Evolutionary conservation across 2,888 invertebrate genomes (phyloP), one percentile per base, ranked within the genome.

Genomic region (Orthosia cruda): DNA sequence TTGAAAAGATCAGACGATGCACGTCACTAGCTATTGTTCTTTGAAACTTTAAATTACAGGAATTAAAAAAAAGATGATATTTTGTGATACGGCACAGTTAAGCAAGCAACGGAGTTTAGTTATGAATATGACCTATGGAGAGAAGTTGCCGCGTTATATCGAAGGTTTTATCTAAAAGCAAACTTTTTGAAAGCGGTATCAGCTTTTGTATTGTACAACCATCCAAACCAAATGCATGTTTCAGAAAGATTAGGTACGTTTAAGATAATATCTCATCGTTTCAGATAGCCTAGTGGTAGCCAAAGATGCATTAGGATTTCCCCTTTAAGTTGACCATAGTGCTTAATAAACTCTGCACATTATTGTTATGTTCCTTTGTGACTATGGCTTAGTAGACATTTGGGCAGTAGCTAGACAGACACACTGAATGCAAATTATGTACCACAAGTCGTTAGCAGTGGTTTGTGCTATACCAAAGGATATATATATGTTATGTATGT

Each of bases 321-420:
- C 9, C 9, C 3, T 32, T 18, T 4, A 54, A 15, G 45, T 26
- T 74, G 16, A 52, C 18, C 15, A 23, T 40, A 47, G 13, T 47
- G 45, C 54, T 55, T 55, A 57, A 55, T 57, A 23, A n/a, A 16
- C 16, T 40, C 11, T n/a, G 9, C 20, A 26, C 47, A 76, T 76
- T 49, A 77, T 18, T 50, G 40, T 64, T 23, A 65, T 65, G 49
- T 50, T 49, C 45, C 69, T 61, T 68, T 67, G 78, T 75, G 9
- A 4, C 52, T 4, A 45, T 76, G 32, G 61, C 54, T 32, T 40
- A 47, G 12, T 40, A 23, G 40, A 49, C 74, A n/a, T 67, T 32
- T 7, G 3, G 32, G 32, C 57, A 75, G 64, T 32, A 52, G 32
- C 18, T 26, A 47, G 47, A 58, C 18, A 49, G 68, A 16, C 59